Evolutionary conservation across 1,140 invertebrate genomes (phyloP).

Genomic region (Subanguina moxae): DNA sequence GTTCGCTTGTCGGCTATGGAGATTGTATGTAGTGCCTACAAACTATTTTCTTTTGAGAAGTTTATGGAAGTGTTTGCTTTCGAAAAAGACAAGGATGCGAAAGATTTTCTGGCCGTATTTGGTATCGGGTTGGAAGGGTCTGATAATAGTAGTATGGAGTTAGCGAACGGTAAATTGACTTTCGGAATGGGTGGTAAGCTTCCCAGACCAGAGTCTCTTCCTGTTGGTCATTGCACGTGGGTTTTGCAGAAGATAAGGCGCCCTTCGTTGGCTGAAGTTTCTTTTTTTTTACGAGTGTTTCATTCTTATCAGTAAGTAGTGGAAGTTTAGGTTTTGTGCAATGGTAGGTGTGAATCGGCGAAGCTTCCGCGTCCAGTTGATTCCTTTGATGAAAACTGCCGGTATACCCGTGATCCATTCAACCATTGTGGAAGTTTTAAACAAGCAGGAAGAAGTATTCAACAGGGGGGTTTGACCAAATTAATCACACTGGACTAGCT

Average conservation of each 20-base stretch:
- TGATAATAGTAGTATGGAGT: conserved; percentile 17
- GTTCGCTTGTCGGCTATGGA: conserved; percentile 12
- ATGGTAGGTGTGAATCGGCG: not conserved
- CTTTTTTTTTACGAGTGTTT: too few relatives aligned
- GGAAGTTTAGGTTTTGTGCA: conserved; percentile 19
- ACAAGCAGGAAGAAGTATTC: too few relatives aligned
- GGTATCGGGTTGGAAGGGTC: conserved; percentile 20
- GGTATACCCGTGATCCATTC: conserved; percentile 21
- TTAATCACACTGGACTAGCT: too few relatives aligned
- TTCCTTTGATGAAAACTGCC: conserved; percentile 14
- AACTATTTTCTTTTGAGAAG: conserved; percentile 18
- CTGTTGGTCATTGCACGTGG: conserved; percentile 11
- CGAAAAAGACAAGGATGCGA: conserved; percentile 15
- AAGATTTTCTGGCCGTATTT: conserved; percentile 14
- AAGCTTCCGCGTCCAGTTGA: conserved; percentile 3
- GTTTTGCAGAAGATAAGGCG: conserved; percentile 11
- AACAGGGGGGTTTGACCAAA: too few relatives aligned
- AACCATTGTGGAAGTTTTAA: not conserved
- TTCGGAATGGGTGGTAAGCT: conserved; percentile 3
- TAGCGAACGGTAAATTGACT: conserved; percentile 15
- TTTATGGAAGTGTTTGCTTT: conserved; percentile 24
- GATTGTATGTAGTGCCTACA: conserved; percentile 23
- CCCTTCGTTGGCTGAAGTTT: conserved; percentile 8
- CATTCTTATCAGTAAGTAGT: not conserved
- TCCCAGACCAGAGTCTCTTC: conserved; percentile 10